Percentiles rank a stretch among this genome's conserved stretches.
phyloP scores from a whole-genome alignment of 2,888 invertebrate species.

The Lissocephala sabroskyi region DNA sequence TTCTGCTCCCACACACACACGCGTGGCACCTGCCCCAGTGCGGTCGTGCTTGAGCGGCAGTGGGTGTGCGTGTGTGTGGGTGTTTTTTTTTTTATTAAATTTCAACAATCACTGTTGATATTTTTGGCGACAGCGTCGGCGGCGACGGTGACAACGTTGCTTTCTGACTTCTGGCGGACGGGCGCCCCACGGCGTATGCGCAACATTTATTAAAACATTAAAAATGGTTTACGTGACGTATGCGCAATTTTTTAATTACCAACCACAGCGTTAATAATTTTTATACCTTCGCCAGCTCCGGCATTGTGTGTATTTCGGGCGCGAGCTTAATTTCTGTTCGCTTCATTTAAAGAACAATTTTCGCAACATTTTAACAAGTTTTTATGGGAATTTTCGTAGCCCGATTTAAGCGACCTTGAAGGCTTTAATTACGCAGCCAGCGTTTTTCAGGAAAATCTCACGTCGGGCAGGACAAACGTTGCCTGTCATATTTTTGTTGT shows the following conservation, averaged over 20 bases:
- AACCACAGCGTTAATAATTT: conserved; percentile 32
- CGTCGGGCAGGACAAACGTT: conserved; percentile 3
- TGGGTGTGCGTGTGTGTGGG: conserved; percentile 9
- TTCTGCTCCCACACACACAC: background rate
- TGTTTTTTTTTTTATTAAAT: conserved; percentile 25
- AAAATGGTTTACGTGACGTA: conserved; percentile 36
- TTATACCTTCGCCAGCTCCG: conserved; percentile 6
- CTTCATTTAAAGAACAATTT: conserved; percentile 30
- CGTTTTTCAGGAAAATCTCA: too few relatives aligned
- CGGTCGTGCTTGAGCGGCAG: background rate
- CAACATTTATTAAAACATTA: conserved; percentile 33
- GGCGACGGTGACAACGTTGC: conserved; percentile 21
- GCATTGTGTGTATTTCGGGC: conserved; percentile 1
- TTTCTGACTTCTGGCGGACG: background rate
- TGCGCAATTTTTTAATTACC: conserved; percentile 40
- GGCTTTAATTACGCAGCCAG: too few relatives aligned
- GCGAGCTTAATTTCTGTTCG: conserved; percentile 15
- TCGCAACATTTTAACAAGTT: conserved; percentile 4
- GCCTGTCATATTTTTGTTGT: conserved; percentile 29
- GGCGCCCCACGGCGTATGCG: conserved; percentile 28
- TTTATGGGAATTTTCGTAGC: too few relatives aligned
- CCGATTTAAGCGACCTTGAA: too few relatives aligned
- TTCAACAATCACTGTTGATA: conserved; percentile 33
- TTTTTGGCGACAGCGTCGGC: conserved; percentile 17
- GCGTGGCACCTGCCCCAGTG: too few relatives aligned